A percentile compares a stretch with the other conserved stretches of the same genome.
phyloP scores from a whole-genome alignment of 2,888 invertebrate species.

The Rhorus exstirpatorius region DNA sequence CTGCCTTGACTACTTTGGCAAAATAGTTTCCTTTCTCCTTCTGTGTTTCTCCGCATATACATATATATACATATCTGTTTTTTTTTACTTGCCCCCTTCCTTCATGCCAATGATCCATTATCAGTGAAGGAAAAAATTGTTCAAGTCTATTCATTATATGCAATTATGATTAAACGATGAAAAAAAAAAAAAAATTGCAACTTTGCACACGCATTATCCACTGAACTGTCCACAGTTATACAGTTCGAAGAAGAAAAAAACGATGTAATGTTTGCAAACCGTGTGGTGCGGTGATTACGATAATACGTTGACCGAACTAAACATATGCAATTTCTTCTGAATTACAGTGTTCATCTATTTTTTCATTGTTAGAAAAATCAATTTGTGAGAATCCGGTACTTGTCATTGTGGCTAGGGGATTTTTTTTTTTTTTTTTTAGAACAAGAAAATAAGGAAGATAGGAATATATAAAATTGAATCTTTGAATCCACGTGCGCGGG shows the following conservation, averaged over 20 bases:
- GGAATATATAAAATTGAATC: background rate
- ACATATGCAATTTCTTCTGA: constrained; percentile 18
- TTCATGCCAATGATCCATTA: constrained; percentile 59
- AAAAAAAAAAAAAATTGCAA: background rate
- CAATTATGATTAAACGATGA: constrained; percentile 19
- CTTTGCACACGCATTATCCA: background rate
- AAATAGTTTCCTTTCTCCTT: constrained; percentile 66
- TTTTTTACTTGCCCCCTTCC: constrained; percentile 25
- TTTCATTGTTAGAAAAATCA: background rate
- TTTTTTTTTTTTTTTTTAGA: background rate
- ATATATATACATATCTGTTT: background rate
- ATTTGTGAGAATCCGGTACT: background rate
- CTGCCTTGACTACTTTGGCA: constrained; percentile 63
- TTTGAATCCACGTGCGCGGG: background rate
- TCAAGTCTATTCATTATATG: constrained; percentile 25
- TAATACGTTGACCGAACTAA: constrained; percentile 38
- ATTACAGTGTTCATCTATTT: background rate
- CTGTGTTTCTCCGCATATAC: constrained; percentile 20
- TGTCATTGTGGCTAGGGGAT: background rate
- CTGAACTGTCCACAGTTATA: background rate
- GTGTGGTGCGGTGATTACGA: constrained; percentile 20
- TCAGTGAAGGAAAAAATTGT: constrained; percentile 44
- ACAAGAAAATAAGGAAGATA: background rate
- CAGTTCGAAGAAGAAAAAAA: background rate
- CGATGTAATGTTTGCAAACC: background rate